These are phyloP conservation scores for Peromyscus nudipes DNA, from an alignment of 2,797 vertebrate species.

Conservation along the genomic window DNA sequence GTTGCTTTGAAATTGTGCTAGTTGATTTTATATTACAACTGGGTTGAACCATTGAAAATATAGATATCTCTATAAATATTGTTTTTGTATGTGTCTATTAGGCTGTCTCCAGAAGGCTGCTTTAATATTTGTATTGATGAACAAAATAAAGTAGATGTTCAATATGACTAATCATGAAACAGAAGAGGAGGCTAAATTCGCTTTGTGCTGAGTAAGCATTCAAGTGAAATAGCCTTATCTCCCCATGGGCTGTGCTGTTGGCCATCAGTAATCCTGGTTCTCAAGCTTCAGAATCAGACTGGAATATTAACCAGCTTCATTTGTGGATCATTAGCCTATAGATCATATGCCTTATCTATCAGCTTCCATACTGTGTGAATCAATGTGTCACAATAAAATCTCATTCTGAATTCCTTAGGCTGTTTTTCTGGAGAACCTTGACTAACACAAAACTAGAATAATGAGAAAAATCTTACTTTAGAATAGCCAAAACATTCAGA, in stretches of 20 bases:
- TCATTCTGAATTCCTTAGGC: background rate
- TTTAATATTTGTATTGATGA: background rate
- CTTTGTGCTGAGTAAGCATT: background rate
- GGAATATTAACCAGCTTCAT: background rate
- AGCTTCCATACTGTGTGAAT: accelerated
- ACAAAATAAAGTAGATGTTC: background rate
- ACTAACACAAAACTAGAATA: background rate
- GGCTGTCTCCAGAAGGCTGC: background rate
- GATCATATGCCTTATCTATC: background rate
- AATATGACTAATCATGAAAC: background rate
- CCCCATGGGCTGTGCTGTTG: accelerated
- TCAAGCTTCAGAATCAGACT: background rate
- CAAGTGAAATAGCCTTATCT: no score
- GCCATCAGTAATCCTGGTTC: background rate
- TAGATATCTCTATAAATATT: background rate
- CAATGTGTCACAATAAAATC: background rate
- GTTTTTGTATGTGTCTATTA: background rate
- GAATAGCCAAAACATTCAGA: background rate
- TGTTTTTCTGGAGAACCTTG: background rate
- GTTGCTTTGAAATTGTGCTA: background rate
- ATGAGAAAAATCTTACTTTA: slow-evolving; percentile 1
- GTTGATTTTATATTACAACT: background rate
- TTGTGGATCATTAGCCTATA: background rate
- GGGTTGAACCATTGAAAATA: background rate
- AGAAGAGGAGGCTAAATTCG: background rate